A percentile compares a stretch with the other conserved stretches of the same genome.
Evolutionary conservation across 2,888 invertebrate genomes (phyloP).

Genomic region (Folsomia manolachei): DNA sequence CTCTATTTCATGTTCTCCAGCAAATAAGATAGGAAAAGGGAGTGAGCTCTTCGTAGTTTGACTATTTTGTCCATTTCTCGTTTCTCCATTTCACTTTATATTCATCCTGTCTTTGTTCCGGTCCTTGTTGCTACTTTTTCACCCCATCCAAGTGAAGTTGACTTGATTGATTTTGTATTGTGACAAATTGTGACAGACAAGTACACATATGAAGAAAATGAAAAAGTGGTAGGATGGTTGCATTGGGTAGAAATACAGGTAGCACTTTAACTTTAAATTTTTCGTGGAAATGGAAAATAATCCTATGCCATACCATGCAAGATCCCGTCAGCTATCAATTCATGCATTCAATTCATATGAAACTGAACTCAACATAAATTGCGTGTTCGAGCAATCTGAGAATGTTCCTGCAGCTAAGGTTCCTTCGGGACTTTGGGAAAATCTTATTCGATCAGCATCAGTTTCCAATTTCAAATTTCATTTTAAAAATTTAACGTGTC

Average conservation of each 20-base stretch:
- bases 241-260: background rate
- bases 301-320: background rate
- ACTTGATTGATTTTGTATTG: background rate
- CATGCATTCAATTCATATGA: no score
- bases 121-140: no score
- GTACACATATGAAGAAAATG: background rate
- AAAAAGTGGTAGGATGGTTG: no score
- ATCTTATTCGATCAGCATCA: background rate
- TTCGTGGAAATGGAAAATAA: background rate
- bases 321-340: background rate
- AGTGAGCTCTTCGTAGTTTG: no score
- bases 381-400: no score
- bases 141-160: no score
- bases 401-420: background rate
- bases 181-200: background rate
- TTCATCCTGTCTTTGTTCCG: background rate
- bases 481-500: background rate
- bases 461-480: background rate
- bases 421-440: background rate
- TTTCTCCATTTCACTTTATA: background rate
- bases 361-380: no score
- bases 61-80: background rate
- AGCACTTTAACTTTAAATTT: background rate
- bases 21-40: background rate
- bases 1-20: background rate